Evolutionary conservation across 23 tunicate genomes (phyloP).

Genomic region (Halocynthia aurantium): DNA sequence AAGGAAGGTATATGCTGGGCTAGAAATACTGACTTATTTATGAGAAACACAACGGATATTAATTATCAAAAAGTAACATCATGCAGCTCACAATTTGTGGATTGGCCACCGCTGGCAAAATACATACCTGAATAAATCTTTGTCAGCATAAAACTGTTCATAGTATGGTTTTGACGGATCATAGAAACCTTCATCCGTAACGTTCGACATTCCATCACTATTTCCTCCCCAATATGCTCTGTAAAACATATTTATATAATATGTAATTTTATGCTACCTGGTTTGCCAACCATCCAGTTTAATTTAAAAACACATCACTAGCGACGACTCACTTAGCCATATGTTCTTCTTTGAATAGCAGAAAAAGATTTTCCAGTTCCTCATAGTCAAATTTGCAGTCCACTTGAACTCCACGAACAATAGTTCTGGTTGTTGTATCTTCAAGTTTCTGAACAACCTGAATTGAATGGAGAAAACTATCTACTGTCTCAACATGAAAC

Average conservation of each 20-base stretch:
- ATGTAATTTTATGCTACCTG: background rate
- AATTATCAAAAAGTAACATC: background rate
- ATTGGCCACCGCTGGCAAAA: background rate
- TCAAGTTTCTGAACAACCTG: slow-evolving; percentile 82
- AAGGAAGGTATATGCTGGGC: too few relatives aligned
- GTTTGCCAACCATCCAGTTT: background rate
- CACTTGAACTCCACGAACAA: slow-evolving; percentile 51
- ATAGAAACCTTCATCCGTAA: background rate
- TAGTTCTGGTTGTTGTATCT: slow-evolving; percentile 44
- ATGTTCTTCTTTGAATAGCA: slow-evolving; percentile 74
- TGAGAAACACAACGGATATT: too few relatives aligned
- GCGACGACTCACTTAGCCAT: slow-evolving; percentile 31
- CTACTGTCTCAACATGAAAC: background rate
- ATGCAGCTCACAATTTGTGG: background rate
- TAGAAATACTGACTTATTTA: too few relatives aligned
- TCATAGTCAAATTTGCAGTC: slow-evolving; percentile 54
- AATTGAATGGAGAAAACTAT: background rate
- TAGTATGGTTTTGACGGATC: slow-evolving; percentile 47
- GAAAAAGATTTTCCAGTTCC: slow-evolving; percentile 49
- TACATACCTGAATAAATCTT: slow-evolving; percentile 54
- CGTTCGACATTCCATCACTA: background rate
- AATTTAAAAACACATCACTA: background rate
- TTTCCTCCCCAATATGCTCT: slow-evolving; percentile 80
- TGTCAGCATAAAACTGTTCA: slow-evolving; percentile 41
- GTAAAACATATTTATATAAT: background rate